Conservation (phyloP, 2,113 vertebrate species). For the Sturnus vulgaris region DNA sequence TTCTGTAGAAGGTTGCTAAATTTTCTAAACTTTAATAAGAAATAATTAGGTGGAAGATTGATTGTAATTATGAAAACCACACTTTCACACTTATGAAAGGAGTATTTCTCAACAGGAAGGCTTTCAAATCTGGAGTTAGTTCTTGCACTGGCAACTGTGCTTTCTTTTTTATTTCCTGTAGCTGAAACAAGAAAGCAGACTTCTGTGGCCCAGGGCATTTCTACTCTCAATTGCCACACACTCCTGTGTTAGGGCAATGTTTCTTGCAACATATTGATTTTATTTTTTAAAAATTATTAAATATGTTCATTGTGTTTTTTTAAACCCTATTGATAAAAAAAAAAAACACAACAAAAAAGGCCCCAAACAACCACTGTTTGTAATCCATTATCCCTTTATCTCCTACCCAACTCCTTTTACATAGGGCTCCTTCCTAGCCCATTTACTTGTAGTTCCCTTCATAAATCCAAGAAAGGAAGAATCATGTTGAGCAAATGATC, state of each 20-base stretch:
- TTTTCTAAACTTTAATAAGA: background rate
- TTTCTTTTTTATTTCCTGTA: background rate
- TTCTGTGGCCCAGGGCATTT: background rate
- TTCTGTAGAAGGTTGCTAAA: background rate
- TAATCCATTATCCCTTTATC: background rate
- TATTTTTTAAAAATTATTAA: background rate
- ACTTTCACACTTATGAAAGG: background rate
- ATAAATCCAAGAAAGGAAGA: background rate
- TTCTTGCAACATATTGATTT: background rate
- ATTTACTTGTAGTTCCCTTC: background rate
- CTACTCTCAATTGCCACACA: background rate
- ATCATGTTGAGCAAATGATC: background rate
- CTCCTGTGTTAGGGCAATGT: background rate
- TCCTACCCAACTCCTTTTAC: background rate
- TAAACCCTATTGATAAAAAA: background rate
- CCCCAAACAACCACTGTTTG: background rate
- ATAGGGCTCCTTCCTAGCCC: background rate
- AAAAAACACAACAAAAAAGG: background rate
- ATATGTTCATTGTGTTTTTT: background rate
- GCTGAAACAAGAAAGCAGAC: background rate
- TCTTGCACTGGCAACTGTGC: background rate
- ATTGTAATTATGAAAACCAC: background rate
- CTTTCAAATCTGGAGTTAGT: background rate
- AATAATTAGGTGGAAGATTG: background rate
- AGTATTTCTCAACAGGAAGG: constrained; percentile 17